A percentile compares a stretch with the other conserved stretches of the same genome.
phyloP scores from a whole-genome alignment of 1,140 invertebrate genomes.

The Scaptodrosophila lebanonensis region DNA sequence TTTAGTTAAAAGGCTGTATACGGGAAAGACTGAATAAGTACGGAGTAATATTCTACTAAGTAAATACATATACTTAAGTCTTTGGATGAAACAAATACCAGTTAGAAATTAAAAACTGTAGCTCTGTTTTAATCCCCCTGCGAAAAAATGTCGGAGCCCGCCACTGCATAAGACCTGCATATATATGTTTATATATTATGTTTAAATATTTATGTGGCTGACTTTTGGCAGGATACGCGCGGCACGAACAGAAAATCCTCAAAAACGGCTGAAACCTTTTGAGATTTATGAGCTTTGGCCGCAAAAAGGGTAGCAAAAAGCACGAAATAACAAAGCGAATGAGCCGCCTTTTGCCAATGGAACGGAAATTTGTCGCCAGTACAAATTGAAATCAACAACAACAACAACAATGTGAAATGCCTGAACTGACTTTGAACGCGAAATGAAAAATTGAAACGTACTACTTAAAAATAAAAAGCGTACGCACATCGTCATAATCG shows the following conservation, averaged over 20 bases:
- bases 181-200: too few species aligned
- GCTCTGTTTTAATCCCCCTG: too few species aligned
- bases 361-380: slow-evolving; percentile 69
- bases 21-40: too few species aligned
- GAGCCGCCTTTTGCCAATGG: slow-evolving; percentile 51
- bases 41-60: too few species aligned
- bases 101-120: too few species aligned
- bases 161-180: too few species aligned
- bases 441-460: slow-evolving; percentile 35
- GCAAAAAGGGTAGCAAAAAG: slow-evolving; percentile 19
- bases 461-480: slow-evolving; percentile 2
- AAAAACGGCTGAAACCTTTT: slow-evolving; percentile 13
- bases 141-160: too few species aligned
- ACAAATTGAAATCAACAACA: slow-evolving; percentile 52
- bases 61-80: slow-evolving; percentile 47
- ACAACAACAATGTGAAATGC: slow-evolving; percentile 12
- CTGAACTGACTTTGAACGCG: slow-evolving; percentile 40
- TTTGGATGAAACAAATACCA: too few species aligned
- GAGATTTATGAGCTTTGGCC: slow-evolving; percentile 53
- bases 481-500: not conserved
- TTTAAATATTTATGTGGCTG: too few species aligned
- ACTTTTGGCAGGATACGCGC: slow-evolving; percentile 39
- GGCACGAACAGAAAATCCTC: too few species aligned
- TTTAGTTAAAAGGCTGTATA: too few species aligned
- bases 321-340: slow-evolving; percentile 5